Evolutionary conservation across 2,888 invertebrate species (phyloP), one percentile per base, ranked within the genome.

Genomic region (Cantharis lateralis): DNA sequence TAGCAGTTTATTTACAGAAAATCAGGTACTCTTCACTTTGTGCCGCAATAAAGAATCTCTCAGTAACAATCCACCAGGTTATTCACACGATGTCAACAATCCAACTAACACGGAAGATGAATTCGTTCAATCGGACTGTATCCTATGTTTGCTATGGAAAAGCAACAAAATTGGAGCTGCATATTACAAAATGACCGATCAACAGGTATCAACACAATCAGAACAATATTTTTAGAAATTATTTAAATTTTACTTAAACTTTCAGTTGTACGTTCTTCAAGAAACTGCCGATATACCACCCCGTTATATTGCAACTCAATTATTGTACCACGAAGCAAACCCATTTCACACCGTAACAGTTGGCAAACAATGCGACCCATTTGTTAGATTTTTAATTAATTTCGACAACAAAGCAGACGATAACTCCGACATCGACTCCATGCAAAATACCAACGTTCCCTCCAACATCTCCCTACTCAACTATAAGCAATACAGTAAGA

Each of bases 81-180:
- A n/a, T 48, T 48, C 2, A 2, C 1, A 48, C n/a, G n/a, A 48
- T 7, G 2, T 48, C n/a, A 48, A 48, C 7, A 48, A 48, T 48
- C 48, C n/a, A n/a, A n/a, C 48, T 7, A 48, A n/a, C 9, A 48
- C 48, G n/a, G 64, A 72, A 72, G 80, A 28, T 24, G 15, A 32
- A 13, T 74, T 62, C 1, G 71, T 71, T 28, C 20, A 69, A 26
- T 10, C 72, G 11, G 79, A 93, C 91, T 89, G 91, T 64, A 89
- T 94, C 78, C 85, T 95, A 83, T 91, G 93, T 76, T 88, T 93
- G 2, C 90, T 93, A 82, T 94, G 92, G 90, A 90, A 91, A 79
- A 89, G 90, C 70, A 92, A 93, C 13, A 91, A 91, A 84, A 86
- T 95, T 71, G 95, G 95, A n/a, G 93, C 93, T 15, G 93, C 95